Conservation (phyloP, 1,140 invertebrate genomes). For the Cyphomyrmex costatus region DNA sequence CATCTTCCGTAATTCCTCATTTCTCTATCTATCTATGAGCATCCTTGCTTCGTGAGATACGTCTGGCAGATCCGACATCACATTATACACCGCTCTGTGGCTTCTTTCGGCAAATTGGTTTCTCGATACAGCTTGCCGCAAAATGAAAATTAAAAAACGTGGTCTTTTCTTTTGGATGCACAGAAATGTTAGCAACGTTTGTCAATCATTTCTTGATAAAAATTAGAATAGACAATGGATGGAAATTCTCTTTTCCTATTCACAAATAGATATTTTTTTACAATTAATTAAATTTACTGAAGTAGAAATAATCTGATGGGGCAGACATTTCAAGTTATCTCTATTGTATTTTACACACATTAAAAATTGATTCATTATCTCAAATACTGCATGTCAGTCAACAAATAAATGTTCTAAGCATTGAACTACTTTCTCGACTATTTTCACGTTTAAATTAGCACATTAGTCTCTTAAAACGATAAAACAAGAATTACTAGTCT, state of each 20-base stretch:
- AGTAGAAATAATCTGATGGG: background rate
- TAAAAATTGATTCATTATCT: conserved; percentile 27
- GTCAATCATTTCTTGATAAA: background rate
- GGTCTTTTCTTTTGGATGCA: background rate
- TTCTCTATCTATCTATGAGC: conserved; percentile 63
- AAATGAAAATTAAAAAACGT: conserved; percentile 21
- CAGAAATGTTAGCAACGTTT: background rate
- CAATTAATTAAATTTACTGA: background rate
- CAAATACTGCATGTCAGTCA: background rate
- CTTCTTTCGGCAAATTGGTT: conserved; percentile 58
- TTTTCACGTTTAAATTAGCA: conserved; percentile 24
- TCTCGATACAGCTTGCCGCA: background rate
- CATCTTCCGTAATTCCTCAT: conserved; percentile 64
- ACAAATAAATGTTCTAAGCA: background rate
- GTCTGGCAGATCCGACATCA: conserved; percentile 51
- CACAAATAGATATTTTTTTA: conserved; percentile 5
- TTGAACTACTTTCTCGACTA: conserved; percentile 25
- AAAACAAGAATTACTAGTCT: conserved; percentile 21
- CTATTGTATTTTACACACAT: background rate
- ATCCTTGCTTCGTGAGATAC: conserved; percentile 55
- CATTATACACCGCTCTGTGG: conserved; percentile 54
- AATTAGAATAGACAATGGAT: conserved; percentile 1
- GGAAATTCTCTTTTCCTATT: background rate
- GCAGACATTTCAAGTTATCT: background rate
- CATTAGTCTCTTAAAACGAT: background rate